A percentile compares a stretch with the other conserved stretches of the same genome.
These are phyloP conservation scores for Cyprinella venusta DNA, from an alignment of 2,797 vertebrate genomes.

Conservation along the genomic window DNA sequence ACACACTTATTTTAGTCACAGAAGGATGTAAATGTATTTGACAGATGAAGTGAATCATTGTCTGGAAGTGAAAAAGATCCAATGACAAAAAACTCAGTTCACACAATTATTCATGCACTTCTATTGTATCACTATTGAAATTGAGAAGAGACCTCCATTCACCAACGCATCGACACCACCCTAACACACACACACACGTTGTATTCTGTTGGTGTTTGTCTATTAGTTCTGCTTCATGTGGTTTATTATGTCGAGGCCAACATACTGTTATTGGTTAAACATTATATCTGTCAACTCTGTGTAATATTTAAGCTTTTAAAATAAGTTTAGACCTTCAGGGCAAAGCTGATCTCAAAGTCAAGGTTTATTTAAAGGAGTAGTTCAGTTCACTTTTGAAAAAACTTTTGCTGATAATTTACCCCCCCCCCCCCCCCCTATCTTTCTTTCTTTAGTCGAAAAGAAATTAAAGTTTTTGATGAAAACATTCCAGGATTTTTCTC, in stretches of 20 bases:
- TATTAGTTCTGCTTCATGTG: constrained; percentile 10
- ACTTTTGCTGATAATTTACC: too few species aligned
- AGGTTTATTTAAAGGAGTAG: not conserved
- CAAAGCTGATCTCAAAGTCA: constrained; percentile 14
- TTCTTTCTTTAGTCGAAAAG: too few species aligned
- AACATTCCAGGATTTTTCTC: too few species aligned
- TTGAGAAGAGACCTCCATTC: constrained; percentile 22
- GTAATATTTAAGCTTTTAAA: not conserved
- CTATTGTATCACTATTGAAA: constrained; percentile 19
- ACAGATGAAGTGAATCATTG: constrained; percentile 54
- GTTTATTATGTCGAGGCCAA: constrained; percentile 66
- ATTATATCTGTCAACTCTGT: not conserved
- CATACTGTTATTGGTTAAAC: not conserved
- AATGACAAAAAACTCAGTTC: not conserved
- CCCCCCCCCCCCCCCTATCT: too few species aligned
- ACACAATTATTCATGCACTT: not conserved
- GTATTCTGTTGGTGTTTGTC: not conserved
- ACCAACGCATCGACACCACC: not conserved
- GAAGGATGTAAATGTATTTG: not conserved
- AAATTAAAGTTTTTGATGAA: too few species aligned
- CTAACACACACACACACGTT: not conserved
- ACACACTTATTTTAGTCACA: not conserved
- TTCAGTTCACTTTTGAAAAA: too few species aligned
- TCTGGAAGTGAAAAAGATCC: constrained; percentile 13
- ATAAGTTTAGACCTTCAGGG: not conserved